phyloP scores from a whole-genome alignment of 2,888 invertebrate species.

The Dinocampus coccinellae region DNA sequence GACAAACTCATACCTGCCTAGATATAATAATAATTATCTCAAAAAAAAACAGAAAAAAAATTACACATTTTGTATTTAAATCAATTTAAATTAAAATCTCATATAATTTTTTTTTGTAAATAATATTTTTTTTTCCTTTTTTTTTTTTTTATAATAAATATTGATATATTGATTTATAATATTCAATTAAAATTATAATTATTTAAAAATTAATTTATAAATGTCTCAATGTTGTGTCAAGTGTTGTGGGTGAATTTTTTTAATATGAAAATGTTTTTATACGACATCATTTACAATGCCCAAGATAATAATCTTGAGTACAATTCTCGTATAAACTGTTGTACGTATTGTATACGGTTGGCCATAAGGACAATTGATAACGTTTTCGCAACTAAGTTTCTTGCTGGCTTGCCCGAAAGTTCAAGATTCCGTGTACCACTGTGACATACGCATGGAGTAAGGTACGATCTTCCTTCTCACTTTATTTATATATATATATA shows the following conservation, averaged over 20 bases:
- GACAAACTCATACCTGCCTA: no score
- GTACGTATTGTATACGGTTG: not conserved
- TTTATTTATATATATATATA: constrained; percentile 2
- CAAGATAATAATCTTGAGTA: constrained; percentile 6
- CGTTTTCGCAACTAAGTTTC: constrained; percentile 3
- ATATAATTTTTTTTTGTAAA: no score
- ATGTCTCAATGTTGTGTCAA: not conserved
- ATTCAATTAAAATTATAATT: no score
- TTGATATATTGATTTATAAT: no score
- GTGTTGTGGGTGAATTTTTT: not conserved
- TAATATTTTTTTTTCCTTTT: no score
- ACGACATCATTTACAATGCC: not conserved
- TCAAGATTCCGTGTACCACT: not conserved
- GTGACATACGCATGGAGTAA: not conserved
- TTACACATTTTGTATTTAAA: no score
- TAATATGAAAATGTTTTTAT: not conserved
- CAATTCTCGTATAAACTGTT: constrained; percentile 10
- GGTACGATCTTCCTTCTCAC: not conserved
- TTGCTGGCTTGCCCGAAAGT: not conserved
- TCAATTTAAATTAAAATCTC: no score
- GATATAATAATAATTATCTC: no score
- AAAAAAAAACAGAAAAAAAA: no score
- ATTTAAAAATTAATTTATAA: not conserved
- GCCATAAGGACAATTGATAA: constrained; percentile 30
- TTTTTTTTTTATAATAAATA: no score